These are phyloP conservation scores for Bilobella aurantiaca DNA, from an alignment of 1,140 invertebrate species.

Conservation along the genomic window DNA sequence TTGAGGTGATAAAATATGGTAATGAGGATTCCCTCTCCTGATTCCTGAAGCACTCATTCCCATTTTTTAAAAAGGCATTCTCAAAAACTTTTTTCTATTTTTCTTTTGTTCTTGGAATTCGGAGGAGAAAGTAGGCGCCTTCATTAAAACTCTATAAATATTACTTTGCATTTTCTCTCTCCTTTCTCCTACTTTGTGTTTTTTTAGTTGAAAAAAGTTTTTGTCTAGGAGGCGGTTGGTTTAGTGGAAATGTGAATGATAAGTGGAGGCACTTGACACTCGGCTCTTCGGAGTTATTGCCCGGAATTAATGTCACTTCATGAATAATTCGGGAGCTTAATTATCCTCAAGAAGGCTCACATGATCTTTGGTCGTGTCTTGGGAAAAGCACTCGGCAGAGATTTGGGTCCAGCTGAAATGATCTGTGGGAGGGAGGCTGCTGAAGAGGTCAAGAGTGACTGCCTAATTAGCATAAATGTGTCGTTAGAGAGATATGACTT, in stretches of 20 bases:
- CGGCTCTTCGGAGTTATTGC: not conserved
- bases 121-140: not conserved
- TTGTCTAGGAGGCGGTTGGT: too few species aligned
- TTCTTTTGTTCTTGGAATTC: not conserved
- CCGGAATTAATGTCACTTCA: constrained; percentile 1
- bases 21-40: not conserved
- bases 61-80: not conserved
- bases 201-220: not conserved
- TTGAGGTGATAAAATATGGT: not conserved
- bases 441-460: too few species aligned
- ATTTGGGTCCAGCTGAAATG: too few species aligned
- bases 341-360: too few species aligned
- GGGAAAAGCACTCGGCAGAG: too few species aligned
- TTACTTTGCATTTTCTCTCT: not conserved
- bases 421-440: too few species aligned
- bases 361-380: too few species aligned
- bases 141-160: not conserved
- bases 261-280: not conserved
- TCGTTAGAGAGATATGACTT: too few species aligned
- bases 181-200: not conserved
- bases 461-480: too few species aligned
- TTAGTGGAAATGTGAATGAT: too few species aligned
- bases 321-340: not conserved
- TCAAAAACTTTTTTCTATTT: not conserved
- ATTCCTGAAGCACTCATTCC: not conserved